These are phyloP conservation scores for Stenopsyche tienmushanensis DNA, from an alignment of 1,140 invertebrate genomes.

Conservation along the genomic window DNA sequence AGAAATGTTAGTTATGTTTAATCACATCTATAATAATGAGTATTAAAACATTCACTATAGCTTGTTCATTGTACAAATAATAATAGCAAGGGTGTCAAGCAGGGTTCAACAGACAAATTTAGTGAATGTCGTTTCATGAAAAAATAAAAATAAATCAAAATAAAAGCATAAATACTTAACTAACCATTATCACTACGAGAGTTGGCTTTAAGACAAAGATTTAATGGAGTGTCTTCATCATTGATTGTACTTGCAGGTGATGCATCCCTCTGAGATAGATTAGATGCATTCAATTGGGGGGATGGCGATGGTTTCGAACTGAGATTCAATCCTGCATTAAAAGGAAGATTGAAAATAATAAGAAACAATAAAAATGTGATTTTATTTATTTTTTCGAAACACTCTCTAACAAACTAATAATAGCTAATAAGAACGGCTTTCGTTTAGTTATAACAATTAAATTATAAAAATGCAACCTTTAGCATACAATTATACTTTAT, in stretches of 20 bases:
- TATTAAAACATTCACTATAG: neutral
- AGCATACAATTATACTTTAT: no score
- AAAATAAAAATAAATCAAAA: neutral
- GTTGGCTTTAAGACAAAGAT: slow-evolving; percentile 73
- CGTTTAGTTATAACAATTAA: no score
- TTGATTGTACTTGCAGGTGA: slow-evolving; percentile 53
- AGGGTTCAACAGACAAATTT: no score
- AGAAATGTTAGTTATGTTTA: no score
- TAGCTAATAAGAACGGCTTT: no score
- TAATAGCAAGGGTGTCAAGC: no score
- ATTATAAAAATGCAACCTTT: no score
- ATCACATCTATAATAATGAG: neutral
- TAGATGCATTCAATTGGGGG: slow-evolving; percentile 49
- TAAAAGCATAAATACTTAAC: slow-evolving; percentile 3
- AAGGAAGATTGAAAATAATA: neutral
- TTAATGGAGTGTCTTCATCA: slow-evolving; percentile 74
- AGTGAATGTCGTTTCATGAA: no score
- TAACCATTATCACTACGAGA: slow-evolving; percentile 44
- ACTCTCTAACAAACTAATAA: no score
- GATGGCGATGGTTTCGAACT: slow-evolving; percentile 51
- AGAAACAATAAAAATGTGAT: no score
- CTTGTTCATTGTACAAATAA: no score
- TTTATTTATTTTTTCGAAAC: no score
- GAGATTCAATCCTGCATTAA: slow-evolving; percentile 47
- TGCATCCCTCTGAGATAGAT: slow-evolving; percentile 47